Base-by-base conservation (phyloP, 2,113 vertebrate species). In the Brachionichthys hirsutus region DNA sequence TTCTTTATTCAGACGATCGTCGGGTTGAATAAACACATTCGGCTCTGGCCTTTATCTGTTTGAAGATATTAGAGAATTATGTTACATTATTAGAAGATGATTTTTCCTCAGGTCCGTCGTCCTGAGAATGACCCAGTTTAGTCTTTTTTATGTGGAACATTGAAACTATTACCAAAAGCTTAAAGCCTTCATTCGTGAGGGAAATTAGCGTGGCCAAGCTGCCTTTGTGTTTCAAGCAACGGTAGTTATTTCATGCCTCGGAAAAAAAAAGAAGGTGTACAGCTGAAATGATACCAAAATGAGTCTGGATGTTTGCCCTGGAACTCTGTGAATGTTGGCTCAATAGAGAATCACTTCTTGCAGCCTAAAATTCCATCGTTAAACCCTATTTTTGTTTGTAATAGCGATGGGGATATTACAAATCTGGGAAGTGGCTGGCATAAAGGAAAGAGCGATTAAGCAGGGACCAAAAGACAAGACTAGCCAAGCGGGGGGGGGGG, bases 131-230 rank as follows among this genome's bases (percentile, higher is more conserved):
- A 78, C 46, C 57, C 44, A 46, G 24, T 58, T 30, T 54, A 50
- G 20, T 62, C 18, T 18, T 68, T n/a, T 72, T 57, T 18, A 57
- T 57, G 50, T 45, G 67, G 46, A 69, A 64, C 71, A 76, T 65
- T 67, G 10, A 59, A 71, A 67, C 42, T 62, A 63, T 70, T 54
- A 54, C 36, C 35, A 53, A 48, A 22, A 58, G 52, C 36, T 51
- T 55, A 69, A 75, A 36, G 50, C 45, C 36, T 49, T 49, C 30
- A 12, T 58, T 53, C 67, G 58, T 61, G 45, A 70, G 54, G 62
- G 63, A 75, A 79, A 80, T 72, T 54, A 61, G 48, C 73, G 54
- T 48, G 14, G 49, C 50, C 54, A 49, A 42, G 62, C 54, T 58
- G 38, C 51, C 38, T 60, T 44, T 67, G 52, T 50, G 52, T 75